These are phyloP conservation scores for Diploscapter pachys DNA, from an alignment of 1,140 invertebrate genomes.

Conservation along the genomic window DNA sequence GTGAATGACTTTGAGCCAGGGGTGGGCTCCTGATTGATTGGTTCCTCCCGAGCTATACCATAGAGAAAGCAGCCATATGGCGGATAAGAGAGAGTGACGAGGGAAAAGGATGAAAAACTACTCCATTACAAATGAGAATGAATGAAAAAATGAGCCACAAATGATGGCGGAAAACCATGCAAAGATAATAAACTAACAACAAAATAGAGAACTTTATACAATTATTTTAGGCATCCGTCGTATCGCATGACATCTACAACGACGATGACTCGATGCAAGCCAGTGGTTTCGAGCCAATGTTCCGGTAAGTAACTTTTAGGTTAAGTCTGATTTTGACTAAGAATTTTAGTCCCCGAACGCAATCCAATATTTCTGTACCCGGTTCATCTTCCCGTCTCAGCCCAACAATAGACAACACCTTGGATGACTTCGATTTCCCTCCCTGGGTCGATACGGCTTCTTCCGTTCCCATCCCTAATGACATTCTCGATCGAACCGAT, in stretches of 20 bases:
- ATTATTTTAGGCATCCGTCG: conserved; percentile 3
- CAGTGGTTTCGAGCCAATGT: conserved; percentile 11
- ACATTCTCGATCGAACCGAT: conserved; percentile 47
- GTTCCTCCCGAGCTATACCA: no score
- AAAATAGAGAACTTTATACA: background rate
- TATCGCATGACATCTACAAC: conserved; percentile 9
- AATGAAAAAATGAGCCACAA: no score
- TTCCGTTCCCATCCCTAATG: conserved; percentile 35
- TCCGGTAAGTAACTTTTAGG: conserved; percentile 12
- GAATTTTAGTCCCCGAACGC: conserved; percentile 41
- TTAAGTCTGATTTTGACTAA: conserved; percentile 4
- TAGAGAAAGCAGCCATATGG: no score
- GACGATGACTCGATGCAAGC: conserved; percentile 31
- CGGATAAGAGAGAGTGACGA: no score
- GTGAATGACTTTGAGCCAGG: no score
- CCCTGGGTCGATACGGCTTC: conserved; percentile 41
- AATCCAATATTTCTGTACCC: conserved; percentile 49
- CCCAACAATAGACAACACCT: conserved; percentile 43
- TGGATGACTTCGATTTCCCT: conserved; percentile 55
- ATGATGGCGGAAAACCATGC: no score
- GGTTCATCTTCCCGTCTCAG: conserved; percentile 42
- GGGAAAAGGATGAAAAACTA: no score
- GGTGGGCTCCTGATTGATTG: no score
- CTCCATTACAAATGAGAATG: no score
- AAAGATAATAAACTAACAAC: background rate